A percentile compares a stretch with the other conserved stretches of the same genome.
Conservation (phyloP, 92 coral and sea anemone species). For the Ricordea florida region DNA sequence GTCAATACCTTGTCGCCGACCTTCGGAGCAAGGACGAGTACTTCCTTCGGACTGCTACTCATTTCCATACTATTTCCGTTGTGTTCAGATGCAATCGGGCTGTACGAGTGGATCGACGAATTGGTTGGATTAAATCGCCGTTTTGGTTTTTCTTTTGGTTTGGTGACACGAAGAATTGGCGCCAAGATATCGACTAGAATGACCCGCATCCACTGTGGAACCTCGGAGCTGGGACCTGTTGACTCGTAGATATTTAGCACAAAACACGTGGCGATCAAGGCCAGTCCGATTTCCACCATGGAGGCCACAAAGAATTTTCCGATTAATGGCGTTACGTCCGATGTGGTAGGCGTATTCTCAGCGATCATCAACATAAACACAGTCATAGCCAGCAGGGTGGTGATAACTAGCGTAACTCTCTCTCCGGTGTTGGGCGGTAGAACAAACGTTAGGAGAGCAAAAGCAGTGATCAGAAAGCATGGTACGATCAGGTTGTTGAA, state of each 20-base stretch:
- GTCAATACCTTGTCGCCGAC: conserved; percentile 71
- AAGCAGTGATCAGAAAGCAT: conserved; percentile 93
- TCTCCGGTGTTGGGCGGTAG: conserved; percentile 98
- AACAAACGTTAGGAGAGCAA: conserved; percentile 93
- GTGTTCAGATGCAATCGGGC: conserved; percentile 58
- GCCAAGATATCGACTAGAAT: conserved; percentile 79
- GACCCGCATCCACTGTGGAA: conserved; percentile 83
- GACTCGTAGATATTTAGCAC: conserved; percentile 89
- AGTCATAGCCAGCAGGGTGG: conserved; percentile 94
- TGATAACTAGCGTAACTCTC: conserved; percentile 97
- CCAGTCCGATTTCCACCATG: conserved; percentile 96
- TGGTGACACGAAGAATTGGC: conserved; percentile 78
- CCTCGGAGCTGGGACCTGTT: conserved; percentile 79
- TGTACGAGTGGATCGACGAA: conserved; percentile 53
- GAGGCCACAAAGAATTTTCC: conserved; percentile 98
- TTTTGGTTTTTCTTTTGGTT: conserved; percentile 64
- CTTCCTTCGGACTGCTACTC: conserved; percentile 68
- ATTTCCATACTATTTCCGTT: conserved; percentile 61
- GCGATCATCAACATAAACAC: conserved; percentile 99
- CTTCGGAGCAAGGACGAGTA: conserved; percentile 82
- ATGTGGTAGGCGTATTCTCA: conserved; percentile 97
- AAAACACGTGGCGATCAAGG: conserved; percentile 90
- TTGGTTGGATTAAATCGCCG: conserved; percentile 43
- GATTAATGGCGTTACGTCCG: conserved; percentile 96
- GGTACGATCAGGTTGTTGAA: conserved; percentile 95